These are phyloP conservation scores for Sphyrna mokarran DNA, from an alignment of 2,113 vertebrate species.

Conservation along the genomic window DNA sequence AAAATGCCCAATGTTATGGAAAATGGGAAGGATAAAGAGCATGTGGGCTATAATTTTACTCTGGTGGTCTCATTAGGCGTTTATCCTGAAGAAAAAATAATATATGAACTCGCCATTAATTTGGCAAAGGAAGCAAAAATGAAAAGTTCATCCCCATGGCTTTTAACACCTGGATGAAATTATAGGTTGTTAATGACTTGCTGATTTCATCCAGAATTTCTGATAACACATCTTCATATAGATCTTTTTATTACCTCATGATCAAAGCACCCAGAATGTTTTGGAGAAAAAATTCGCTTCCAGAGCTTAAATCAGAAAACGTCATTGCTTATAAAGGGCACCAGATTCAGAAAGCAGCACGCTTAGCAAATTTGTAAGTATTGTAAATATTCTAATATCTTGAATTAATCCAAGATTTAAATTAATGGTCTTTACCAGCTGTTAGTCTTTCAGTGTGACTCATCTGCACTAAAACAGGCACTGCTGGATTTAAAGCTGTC, in stretches of 20 bases:
- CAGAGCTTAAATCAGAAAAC: background rate
- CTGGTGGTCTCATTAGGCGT: background rate
- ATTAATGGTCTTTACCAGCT: background rate
- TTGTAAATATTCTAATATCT: background rate
- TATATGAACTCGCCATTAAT: background rate
- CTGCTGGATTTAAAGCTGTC: background rate
- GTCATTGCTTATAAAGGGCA: background rate
- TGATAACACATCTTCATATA: background rate
- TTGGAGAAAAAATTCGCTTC: background rate
- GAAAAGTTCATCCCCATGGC: background rate
- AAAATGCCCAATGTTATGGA: no score
- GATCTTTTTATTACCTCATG: background rate
- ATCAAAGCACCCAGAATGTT: background rate
- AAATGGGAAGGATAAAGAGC: no score
- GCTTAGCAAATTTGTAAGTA: background rate
- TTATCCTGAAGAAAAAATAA: background rate
- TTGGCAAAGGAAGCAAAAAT: background rate
- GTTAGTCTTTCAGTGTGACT: background rate
- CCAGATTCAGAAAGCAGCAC: background rate
- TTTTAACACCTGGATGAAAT: background rate
- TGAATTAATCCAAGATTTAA: background rate
- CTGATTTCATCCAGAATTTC: background rate
- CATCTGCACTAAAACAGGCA: background rate
- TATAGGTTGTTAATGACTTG: background rate
- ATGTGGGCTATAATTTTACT: background rate